Base-by-base conservation (phyloP, 2,797 vertebrate genomes). In the Euthynnus affinis region DNA sequence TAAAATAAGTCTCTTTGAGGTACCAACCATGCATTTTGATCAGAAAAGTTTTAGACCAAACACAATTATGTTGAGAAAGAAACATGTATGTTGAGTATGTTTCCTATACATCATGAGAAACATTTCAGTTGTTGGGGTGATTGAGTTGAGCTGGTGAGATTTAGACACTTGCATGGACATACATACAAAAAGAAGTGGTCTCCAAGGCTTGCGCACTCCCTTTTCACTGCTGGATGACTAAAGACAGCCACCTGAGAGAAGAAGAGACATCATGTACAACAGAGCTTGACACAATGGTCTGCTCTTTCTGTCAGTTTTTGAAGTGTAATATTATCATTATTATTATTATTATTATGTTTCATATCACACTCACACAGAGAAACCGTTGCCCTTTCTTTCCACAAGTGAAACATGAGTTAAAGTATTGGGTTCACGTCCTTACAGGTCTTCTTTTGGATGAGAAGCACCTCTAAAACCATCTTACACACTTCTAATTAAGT, bases 201-300 rank as follows among this genome's bases (percentile, higher is more conserved):
- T 74, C 60, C 51, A 29, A 80, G 10, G 71, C 14, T 70, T 69
- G 55, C 82, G 55, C 42, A 55, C 67, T 76, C 81, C 58, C 56
- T 84, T 85, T 80, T 80, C 82, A 71, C 82, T 70, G 73, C 63
- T 80, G 71, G 40, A 83, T 78, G 80, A 84, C 67, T n/a, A 52
- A 69, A 73, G 70, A 87, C 84, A 88, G 82, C 76, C 86, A 87
- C 91, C 92, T 94, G 91, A 93, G 89, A 92, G 79, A 87, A 80
- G 69, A 88, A 79, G 84, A 88, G 80, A 83, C 76, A 83, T 81
- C 60, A 74, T 40, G 25, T 76, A 78, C 53, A 81, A 52, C 29
- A 74, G 13, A 44, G 62, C 64, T 59, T 49, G 63, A 80, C 52
- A 55, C 22, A 48, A 40, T 15, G 15, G 10, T 65, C 62, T 57